Percentiles rank a stretch among this genome's conserved stretches.
These are phyloP conservation scores for Pyrochroa serraticornis DNA, from an alignment of 2,888 invertebrate species.

Conservation along the genomic window DNA sequence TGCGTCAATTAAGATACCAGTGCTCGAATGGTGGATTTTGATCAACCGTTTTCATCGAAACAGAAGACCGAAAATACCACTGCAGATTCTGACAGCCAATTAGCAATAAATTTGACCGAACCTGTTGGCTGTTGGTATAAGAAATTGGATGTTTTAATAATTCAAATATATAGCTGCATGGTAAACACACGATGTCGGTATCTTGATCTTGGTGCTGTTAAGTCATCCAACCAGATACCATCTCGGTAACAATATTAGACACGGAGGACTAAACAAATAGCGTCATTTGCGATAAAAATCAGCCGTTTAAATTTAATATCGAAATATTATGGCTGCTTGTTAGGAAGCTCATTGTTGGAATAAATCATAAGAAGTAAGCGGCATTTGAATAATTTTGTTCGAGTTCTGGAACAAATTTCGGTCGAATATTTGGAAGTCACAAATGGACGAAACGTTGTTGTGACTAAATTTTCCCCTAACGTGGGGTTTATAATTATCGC, in stretches of 20 bases:
- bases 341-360: slow-evolving; percentile 24
- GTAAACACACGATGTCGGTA: slow-evolving; percentile 31
- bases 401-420: background rate
- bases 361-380: slow-evolving; percentile 10
- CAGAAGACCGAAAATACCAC: slow-evolving; percentile 22
- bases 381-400: slow-evolving; percentile 24
- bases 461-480: no score
- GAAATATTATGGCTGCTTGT: slow-evolving; percentile 32
- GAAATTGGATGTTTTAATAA: slow-evolving; percentile 32
- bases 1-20: background rate
- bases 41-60: slow-evolving; percentile 11
- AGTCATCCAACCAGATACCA: slow-evolving; percentile 38
- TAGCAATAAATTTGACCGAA: slow-evolving; percentile 29
- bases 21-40: slow-evolving; percentile 21
- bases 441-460: no score
- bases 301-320: slow-evolving; percentile 51
- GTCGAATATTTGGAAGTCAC: background rate
- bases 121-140: slow-evolving; percentile 28
- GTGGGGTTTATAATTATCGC: no score
- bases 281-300: slow-evolving; percentile 53
- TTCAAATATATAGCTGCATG: slow-evolving; percentile 32
- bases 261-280: slow-evolving; percentile 52
- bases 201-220: slow-evolving; percentile 32
- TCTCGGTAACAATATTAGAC: slow-evolving; percentile 49
- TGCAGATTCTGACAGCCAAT: slow-evolving; percentile 23